Evolutionary conservation across 2,888 invertebrate genomes (phyloP).

Genomic region (Prosopocoilus inquinatus): DNA sequence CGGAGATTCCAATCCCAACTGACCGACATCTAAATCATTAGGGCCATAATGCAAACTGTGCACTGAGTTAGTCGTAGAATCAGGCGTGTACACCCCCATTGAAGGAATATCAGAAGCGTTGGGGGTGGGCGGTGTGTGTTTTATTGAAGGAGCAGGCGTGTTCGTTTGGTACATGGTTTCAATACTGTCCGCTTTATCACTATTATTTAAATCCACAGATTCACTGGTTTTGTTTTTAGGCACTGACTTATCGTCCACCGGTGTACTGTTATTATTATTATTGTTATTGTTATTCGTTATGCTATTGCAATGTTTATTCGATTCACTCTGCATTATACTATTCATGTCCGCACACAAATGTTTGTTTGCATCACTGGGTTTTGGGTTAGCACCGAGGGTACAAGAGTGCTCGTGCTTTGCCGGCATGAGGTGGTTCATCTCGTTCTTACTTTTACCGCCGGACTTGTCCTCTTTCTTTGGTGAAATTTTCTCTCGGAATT

Average conservation of each 20-base stretch:
- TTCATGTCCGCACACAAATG: constrained; percentile 4
- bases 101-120: constrained; percentile 66
- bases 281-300: constrained; percentile 5
- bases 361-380: constrained; percentile 6
- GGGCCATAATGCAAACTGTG: constrained; percentile 75
- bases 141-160: constrained; percentile 38
- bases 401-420: too few relatives aligned
- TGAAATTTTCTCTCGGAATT: constrained; percentile 30
- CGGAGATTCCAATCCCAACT: constrained; percentile 83
- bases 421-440: too few relatives aligned
- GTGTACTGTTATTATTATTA: constrained; percentile 2
- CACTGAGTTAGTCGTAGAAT: constrained; percentile 79
- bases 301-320: constrained; percentile 7
- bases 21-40: constrained; percentile 80
- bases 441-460: too few relatives aligned
- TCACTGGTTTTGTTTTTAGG: neutral
- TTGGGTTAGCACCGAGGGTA: too few relatives aligned
- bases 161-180: constrained; percentile 35
- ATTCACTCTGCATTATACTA: constrained; percentile 1
- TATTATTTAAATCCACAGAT: neutral
- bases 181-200: constrained; percentile 7
- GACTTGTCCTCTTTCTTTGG: constrained; percentile 34
- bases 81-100: constrained; percentile 83
- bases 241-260: constrained; percentile 10
- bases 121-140: constrained; percentile 52